Evolutionary conservation across 2,113 vertebrate genomes (phyloP).

Genomic region (Cheirogaleus medius): DNA sequence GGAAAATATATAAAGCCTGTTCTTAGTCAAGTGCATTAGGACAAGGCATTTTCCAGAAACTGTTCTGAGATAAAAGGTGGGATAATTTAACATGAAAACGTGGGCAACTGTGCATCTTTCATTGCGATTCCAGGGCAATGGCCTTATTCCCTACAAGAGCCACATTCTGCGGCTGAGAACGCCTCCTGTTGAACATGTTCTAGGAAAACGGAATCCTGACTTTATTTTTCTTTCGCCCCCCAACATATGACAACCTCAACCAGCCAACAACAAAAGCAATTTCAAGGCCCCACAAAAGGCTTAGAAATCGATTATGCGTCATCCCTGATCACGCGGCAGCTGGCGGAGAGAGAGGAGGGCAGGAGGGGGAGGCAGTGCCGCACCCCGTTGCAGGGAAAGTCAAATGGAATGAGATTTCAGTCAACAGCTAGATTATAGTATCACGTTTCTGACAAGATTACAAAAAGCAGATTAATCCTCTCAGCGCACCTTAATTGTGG

Average conservation of each 20-base stretch:
- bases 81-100: fast-evolving
- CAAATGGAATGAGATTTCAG: constrained; percentile 37
- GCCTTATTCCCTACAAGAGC: neutral
- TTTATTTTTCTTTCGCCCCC: neutral
- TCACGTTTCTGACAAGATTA: constrained; percentile 51
- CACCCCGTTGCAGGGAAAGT: neutral
- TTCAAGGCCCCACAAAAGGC: constrained; percentile 38
- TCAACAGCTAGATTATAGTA: constrained; percentile 37
- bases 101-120: neutral
- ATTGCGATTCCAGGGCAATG: fast-evolving
- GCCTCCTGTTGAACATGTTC: constrained; percentile 70
- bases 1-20: neutral
- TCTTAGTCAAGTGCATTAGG: fast-evolving
- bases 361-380: neutral
- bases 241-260: neutral
- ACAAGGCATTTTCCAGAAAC: neutral
- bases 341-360: neutral
- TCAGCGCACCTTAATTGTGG: neutral
- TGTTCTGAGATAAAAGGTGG: neutral
- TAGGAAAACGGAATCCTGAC: constrained; percentile 35
- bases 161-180: constrained; percentile 47
- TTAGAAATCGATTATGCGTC: constrained; percentile 46
- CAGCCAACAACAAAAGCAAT: constrained; percentile 26
- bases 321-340: neutral
- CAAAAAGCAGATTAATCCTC: constrained; percentile 49